Evolutionary conservation across 2,113 vertebrate genomes (phyloP), one percentile per base, ranked within the genome.

Genomic region (Salvator merianae): DNA sequence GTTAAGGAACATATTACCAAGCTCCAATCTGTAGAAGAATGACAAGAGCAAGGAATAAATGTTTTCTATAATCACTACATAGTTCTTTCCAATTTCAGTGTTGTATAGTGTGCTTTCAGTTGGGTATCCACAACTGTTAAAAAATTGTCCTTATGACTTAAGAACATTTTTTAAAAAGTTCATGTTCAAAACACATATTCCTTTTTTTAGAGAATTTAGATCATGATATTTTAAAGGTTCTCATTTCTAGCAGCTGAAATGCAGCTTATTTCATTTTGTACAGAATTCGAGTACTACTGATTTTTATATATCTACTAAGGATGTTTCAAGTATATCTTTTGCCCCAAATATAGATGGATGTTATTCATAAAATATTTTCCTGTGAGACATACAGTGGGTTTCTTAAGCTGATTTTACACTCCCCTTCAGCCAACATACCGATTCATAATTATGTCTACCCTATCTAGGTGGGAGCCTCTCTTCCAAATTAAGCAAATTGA

Each of bases 1-100:
- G 92, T 95, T 93, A 91, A 91, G 89, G 88, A 92, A 87, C 55
- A 88, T 78, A 94, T 87, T 86, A 87, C 85, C 83, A 90, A 43
- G 38, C 74, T 93, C 69, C 87, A 76, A 88, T 91, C 94, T 93
- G 82, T 80, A 86, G 90, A 87, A 90, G 76, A 82, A 85, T 92
- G 92, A 91, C 88, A 93, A 71, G 84, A 91, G 84, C 83, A 90
- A 82, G 81, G 84, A 40, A 90, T 86, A 91, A 92, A 85, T 83
- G 77, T 92, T 73, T 93, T 92, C 90, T 89, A 36, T 87, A 82
- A 89, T 93, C 90, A 88, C 89, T 83, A 91, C 72, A 20, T 93
- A 90, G 83, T 90, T 90, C 32, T 90, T 84, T 87, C 63, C 90
- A 92, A 78, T 22, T 79, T 86, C 89, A 73, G 79, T 85, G 84